Evolutionary conservation across 1,140 invertebrate species (phyloP).

Genomic region (Macrobrachium rosenbergii): DNA sequence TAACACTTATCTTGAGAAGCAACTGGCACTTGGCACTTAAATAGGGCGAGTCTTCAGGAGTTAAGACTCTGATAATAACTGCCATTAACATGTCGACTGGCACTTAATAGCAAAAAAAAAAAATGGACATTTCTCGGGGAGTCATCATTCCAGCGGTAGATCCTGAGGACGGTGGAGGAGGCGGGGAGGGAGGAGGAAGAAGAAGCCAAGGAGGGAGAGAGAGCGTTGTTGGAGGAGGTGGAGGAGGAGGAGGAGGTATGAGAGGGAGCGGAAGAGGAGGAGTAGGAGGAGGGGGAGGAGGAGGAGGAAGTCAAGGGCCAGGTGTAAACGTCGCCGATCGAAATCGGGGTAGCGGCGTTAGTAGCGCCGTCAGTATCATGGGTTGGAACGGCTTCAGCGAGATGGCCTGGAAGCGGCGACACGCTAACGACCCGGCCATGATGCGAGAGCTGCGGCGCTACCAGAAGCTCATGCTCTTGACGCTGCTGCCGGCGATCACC

Average conservation of each 20-base stretch:
- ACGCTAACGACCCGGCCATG: slow-evolving; percentile 64
- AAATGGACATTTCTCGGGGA: too few relatives aligned
- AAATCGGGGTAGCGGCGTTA: neutral
- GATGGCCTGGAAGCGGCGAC: slow-evolving; percentile 32
- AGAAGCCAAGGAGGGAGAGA: neutral
- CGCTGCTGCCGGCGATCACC: slow-evolving; percentile 56
- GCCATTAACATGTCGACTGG: too few relatives aligned
- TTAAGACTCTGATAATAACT: too few relatives aligned
- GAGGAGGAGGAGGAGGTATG: neutral
- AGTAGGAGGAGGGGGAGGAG: neutral
- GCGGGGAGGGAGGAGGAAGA: neutral
- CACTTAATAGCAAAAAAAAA: too few relatives aligned
- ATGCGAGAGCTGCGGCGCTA: slow-evolving; percentile 61
- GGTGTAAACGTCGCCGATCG: neutral
- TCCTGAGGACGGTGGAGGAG: neutral
- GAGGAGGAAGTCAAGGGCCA: neutral
- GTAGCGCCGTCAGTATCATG: neutral
- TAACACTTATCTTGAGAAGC: too few relatives aligned
- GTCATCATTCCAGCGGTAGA: too few relatives aligned
- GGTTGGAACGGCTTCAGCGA: neutral
- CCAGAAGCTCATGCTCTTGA: slow-evolving; percentile 58
- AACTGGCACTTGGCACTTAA: too few relatives aligned
- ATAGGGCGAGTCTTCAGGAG: too few relatives aligned
- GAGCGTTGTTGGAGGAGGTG: neutral
- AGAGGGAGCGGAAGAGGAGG: neutral